Conservation (phyloP, 2,113 vertebrate species). For the Amazona vittata region DNA sequence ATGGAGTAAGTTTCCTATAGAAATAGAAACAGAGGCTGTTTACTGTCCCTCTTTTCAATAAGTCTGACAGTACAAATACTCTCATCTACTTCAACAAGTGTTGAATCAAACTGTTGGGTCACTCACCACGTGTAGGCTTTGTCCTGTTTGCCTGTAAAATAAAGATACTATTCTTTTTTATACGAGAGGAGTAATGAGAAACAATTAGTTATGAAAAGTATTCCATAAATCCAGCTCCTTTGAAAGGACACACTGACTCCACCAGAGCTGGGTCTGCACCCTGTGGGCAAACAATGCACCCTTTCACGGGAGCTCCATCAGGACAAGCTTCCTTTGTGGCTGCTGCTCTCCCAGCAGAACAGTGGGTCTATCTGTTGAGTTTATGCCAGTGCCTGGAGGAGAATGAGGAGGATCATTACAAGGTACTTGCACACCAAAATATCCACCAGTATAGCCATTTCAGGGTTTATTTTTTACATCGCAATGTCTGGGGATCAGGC, state of each 20-base stretch:
- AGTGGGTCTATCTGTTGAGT: neutral
- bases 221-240: neutral
- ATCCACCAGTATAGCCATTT: neutral
- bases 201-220: neutral
- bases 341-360: neutral
- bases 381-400: neutral
- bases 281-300: neutral
- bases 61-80: neutral
- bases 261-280: neutral
- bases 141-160: neutral
- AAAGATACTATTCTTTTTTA: neutral
- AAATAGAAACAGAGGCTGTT: neutral
- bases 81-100: neutral
- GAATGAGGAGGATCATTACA: neutral
- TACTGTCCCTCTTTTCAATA: neutral
- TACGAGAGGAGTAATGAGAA: neutral
- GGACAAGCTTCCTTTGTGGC: neutral
- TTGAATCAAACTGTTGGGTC: neutral
- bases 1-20: neutral
- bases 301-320: neutral
- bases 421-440: neutral
- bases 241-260: neutral
- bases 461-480: constrained; percentile 2
- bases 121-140: neutral
- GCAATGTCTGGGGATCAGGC: neutral